Evolutionary conservation across 2,113 vertebrate genomes (phyloP).

Genomic region (Pagrus major): DNA sequence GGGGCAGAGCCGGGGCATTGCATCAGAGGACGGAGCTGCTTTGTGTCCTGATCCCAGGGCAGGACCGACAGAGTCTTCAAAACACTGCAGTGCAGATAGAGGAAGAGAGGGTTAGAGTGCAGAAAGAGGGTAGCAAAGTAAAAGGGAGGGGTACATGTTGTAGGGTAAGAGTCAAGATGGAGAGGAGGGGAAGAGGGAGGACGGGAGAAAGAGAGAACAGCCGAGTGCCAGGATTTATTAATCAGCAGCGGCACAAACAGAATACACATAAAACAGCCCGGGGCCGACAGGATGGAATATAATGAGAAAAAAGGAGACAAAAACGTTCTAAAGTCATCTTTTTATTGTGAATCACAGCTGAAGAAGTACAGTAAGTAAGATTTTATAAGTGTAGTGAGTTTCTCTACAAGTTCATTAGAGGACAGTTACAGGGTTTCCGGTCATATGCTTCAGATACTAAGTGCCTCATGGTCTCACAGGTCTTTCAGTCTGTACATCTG

Average conservation of each 20-base stretch:
- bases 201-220: constrained; percentile 26
- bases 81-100: constrained; percentile 52
- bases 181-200: neutral
- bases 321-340: neutral
- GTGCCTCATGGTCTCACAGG: constrained; percentile 62
- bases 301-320: constrained; percentile 34
- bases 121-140: neutral
- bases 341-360: neutral
- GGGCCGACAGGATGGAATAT: constrained; percentile 34
- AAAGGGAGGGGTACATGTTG: neutral
- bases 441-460: constrained; percentile 47
- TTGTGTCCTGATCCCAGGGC: constrained; percentile 43
- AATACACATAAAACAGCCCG: constrained; percentile 17
- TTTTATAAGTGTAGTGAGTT: neutral
- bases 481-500: constrained; percentile 56
- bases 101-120: constrained; percentile 10
- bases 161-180: neutral
- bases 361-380: neutral
- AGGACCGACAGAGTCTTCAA: constrained; percentile 30
- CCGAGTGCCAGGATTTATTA: constrained; percentile 57
- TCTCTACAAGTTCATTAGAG: constrained; percentile 46
- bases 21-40: constrained; percentile 36
- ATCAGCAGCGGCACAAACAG: constrained; percentile 48
- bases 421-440: constrained; percentile 47
- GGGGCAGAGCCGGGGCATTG: constrained; percentile 31